These are phyloP conservation scores for Dolichoris vasculosae DNA, from an alignment of 1,140 invertebrate species.

Conservation along the genomic window DNA sequence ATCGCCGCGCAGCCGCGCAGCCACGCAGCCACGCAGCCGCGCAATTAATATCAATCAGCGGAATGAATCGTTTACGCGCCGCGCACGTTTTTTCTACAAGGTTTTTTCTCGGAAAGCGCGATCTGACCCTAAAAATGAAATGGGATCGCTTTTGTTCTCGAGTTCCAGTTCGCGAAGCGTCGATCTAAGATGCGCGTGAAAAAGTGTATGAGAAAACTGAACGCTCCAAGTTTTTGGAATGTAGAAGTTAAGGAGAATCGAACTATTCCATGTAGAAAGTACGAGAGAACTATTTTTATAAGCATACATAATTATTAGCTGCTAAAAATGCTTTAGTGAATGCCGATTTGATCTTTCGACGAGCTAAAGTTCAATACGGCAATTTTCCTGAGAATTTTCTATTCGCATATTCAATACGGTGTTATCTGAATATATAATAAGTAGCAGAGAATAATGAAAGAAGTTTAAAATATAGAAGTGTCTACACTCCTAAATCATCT, in stretches of 20 bases:
- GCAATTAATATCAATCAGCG: slow-evolving; percentile 59
- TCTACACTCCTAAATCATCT: slow-evolving; percentile 21
- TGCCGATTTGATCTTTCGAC: not conserved
- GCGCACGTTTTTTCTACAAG: not conserved
- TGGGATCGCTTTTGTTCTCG: too few relatives aligned
- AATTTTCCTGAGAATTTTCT: not conserved
- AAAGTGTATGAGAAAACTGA: too few relatives aligned
- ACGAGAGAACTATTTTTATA: not conserved
- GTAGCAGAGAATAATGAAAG: not conserved
- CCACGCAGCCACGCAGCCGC: too few relatives aligned
- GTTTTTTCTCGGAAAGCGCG: too few relatives aligned
- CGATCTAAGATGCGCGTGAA: too few relatives aligned
- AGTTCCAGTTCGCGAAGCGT: too few relatives aligned
- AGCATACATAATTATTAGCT: not conserved
- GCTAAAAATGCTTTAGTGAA: not conserved
- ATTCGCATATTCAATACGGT: not conserved
- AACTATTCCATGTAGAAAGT: too few relatives aligned
- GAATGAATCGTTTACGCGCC: slow-evolving; percentile 50
- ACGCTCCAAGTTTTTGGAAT: too few relatives aligned
- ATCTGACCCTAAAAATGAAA: too few relatives aligned
- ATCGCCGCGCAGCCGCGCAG: not conserved
- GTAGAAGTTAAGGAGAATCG: too few relatives aligned
- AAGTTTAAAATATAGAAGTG: slow-evolving; percentile 7
- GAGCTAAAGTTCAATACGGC: not conserved
- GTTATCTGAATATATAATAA: slow-evolving; percentile 16